A percentile compares a stretch with the other conserved stretches of the same genome.
These are phyloP conservation scores for Agrotis ipsilon DNA, from an alignment of 2,888 invertebrate genomes.

Conservation along the genomic window DNA sequence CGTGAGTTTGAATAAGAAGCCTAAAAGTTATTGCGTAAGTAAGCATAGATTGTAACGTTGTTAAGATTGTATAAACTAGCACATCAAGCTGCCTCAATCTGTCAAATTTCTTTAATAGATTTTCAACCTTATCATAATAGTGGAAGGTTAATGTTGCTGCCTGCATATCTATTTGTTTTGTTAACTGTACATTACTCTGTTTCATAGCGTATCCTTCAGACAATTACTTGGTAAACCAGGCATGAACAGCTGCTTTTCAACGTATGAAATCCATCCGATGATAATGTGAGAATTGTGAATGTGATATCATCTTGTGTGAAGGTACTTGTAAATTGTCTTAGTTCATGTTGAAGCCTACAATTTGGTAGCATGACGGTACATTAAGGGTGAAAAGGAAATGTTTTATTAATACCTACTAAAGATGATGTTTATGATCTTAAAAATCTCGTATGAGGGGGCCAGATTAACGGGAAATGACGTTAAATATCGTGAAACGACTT, in stretches of 20 bases:
- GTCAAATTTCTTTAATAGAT: too few species aligned
- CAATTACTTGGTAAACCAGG: constrained; percentile 55
- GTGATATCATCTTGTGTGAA: neutral
- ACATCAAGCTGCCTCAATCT: too few species aligned
- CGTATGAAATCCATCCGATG: constrained; percentile 16
- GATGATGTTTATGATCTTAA: too few species aligned
- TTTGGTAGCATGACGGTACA: neutral
- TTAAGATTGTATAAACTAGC: too few species aligned
- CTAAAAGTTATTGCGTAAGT: constrained; percentile 11
- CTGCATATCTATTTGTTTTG: too few species aligned
- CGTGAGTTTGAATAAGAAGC: constrained; percentile 4
- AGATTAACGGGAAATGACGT: too few species aligned
- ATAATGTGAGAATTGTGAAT: constrained; percentile 19
- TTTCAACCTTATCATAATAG: too few species aligned
- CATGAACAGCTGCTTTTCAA: constrained; percentile 45
- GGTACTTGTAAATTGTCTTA: neutral
- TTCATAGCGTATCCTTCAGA: constrained; percentile 24
- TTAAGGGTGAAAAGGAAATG: neutral
- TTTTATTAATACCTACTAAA: too few species aligned
- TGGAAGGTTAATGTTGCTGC: too few species aligned
- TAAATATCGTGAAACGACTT: too few species aligned
- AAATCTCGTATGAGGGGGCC: too few species aligned
- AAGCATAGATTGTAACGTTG: too few species aligned
- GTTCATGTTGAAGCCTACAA: neutral
- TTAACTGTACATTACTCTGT: constrained; percentile 30